Conservation (phyloP, 1,140 invertebrate species). For the Drosophila murphyi region DNA sequence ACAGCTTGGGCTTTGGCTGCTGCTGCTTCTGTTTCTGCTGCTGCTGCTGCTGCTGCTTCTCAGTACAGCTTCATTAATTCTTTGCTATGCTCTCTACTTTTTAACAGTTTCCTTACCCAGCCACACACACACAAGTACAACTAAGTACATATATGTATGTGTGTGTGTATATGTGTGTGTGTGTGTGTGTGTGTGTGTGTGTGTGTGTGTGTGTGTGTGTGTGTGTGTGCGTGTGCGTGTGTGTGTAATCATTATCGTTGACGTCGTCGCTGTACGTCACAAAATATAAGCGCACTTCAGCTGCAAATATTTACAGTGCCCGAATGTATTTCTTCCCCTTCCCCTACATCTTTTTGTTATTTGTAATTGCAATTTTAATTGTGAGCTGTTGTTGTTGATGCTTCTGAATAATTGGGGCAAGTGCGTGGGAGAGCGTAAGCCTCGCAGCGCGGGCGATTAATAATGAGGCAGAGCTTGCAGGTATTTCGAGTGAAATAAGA, state of each 20-base stretch:
- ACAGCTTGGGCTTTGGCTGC: background rate
- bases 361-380: conserved; percentile 66
- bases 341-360: conserved; percentile 20
- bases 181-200: conserved; percentile 3
- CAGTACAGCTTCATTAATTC: conserved; percentile 58
- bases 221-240: background rate
- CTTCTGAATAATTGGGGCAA: conserved; percentile 72
- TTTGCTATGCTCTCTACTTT: conserved; percentile 40
- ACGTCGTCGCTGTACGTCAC: conserved; percentile 38
- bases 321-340: conserved; percentile 54
- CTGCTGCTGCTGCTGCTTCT: conserved; percentile 45
- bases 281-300: conserved; percentile 46
- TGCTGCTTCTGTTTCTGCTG: conserved; percentile 11
- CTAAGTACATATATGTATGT: conserved; percentile 13
- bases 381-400: conserved; percentile 39
- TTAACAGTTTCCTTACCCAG: conserved; percentile 24
- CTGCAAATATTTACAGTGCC: conserved; percentile 56
- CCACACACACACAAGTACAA: conserved; percentile 48
- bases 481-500: background rate
- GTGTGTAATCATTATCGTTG: conserved; percentile 35
- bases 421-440: conserved; percentile 33
- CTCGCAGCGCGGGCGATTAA: conserved; percentile 22
- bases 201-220: background rate
- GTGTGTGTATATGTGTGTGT: too few relatives aligned
- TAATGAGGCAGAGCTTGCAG: conserved; percentile 6